Evolutionary conservation across 2,113 vertebrate genomes (phyloP).

Genomic region (Amia ocellicauda): DNA sequence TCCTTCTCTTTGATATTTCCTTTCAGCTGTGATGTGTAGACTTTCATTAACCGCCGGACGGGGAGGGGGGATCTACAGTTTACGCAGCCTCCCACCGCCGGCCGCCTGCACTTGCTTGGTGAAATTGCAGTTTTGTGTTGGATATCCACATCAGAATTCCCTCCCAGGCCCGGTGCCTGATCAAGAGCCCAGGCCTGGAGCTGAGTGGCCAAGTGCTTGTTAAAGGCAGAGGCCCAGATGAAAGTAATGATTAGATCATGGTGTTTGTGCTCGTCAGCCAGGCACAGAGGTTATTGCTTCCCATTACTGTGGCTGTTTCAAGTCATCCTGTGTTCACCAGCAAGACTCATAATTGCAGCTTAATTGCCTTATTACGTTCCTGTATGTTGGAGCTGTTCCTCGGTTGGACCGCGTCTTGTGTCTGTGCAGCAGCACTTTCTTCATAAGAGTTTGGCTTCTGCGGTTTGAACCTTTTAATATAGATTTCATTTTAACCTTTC

Average conservation of each 20-base stretch:
- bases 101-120: too few relatives aligned
- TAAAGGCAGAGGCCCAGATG: constrained; percentile 25
- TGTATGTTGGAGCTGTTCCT: neutral
- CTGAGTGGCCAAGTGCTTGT: constrained; percentile 22
- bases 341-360: constrained; percentile 20
- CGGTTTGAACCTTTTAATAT: too few relatives aligned
- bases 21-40: too few relatives aligned
- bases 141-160: constrained; percentile 14
- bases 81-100: too few relatives aligned
- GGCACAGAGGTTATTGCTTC: constrained; percentile 22
- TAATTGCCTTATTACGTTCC: constrained; percentile 22
- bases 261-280: constrained; percentile 15
- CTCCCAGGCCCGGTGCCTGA: constrained; percentile 13
- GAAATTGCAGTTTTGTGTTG: constrained; percentile 8
- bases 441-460: too few relatives aligned
- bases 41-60: too few relatives aligned
- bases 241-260: constrained; percentile 30
- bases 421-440: too few relatives aligned
- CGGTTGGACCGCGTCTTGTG: too few relatives aligned
- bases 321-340: constrained; percentile 20
- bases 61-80: too few relatives aligned
- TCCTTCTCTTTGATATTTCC: too few relatives aligned
- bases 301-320: constrained; percentile 22
- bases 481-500: too few relatives aligned
- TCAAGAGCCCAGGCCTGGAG: constrained; percentile 10